Base-by-base conservation (phyloP, 2,888 invertebrate genomes). In the Tetramorium bicarinatum region DNA sequence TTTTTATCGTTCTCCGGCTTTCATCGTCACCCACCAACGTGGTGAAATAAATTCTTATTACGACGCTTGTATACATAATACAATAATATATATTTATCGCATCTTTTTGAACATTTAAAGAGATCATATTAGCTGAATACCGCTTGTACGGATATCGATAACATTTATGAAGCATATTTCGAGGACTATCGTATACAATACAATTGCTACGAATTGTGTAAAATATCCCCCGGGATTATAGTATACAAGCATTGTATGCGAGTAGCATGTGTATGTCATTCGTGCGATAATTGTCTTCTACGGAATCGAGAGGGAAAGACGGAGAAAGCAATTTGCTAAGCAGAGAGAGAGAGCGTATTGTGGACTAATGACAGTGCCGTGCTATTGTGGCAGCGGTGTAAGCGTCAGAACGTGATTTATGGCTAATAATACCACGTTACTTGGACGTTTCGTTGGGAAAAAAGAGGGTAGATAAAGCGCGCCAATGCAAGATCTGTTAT, bases 351-450 rank as follows among this genome's bases (percentile, higher is more conserved):
- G 29, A 52, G 38, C 25, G 34, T 71, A 79, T 79, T 69, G 77
- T 79, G 38, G n/a, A n/a, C 72, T 72, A 80, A 80, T 72, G 59
- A 72, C 41, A 77, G 59, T 59, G 59, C 18, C 34, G 18, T 38
- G 79, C 38, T 49, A 59, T 79, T 79, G 79, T 71, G 59, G 59
- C 38, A 61, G 34, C 13, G 71, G 41, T 41, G 44, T 67, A 67
- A 54, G 59, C 47, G 72, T 79, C 71, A 79, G 79, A 59, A 47
- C 21, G 21, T 80, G 72, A 80, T 80, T 80, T 71, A 80, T 80
- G 72, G 79, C 61, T 72, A 80, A 80, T 47, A 80, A 80, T 80
- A n/a, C 72, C 25, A 72, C 47, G 72, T 61, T 80, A 72, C 47
- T 18, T 61, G 21, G 47, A 47, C 49, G 38, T 80, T 72, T 72